phyloP scores from a whole-genome alignment of 2,888 invertebrate species.

The Alviniconcha strummeri region DNA sequence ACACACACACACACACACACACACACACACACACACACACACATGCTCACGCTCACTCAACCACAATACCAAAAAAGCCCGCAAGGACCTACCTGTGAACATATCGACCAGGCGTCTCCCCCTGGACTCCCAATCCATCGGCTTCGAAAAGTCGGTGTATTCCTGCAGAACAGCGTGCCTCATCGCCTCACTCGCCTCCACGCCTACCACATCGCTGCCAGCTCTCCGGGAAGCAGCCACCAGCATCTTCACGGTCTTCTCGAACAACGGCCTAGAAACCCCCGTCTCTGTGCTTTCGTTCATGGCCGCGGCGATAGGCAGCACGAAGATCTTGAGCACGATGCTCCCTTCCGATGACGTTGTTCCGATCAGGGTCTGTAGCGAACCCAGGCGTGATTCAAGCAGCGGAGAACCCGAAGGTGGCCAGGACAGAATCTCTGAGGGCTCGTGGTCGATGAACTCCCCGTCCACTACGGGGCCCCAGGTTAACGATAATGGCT shows the following conservation, averaged over 20 bases:
- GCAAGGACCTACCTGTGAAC: not conserved
- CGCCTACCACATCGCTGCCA: not conserved
- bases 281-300: not conserved
- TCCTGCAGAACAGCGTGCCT: slow-evolving; percentile 12
- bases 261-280: not conserved
- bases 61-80: not conserved
- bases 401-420: not conserved
- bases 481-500: not conserved
- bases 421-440: not conserved
- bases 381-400: not conserved
- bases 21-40: no score
- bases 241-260: slow-evolving; percentile 6
- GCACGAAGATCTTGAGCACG: not conserved
- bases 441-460: not conserved
- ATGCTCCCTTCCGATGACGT: slow-evolving; percentile 13
- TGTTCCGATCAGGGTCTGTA: not conserved
- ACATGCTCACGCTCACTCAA: no score
- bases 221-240: not conserved
- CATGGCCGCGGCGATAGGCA: slow-evolving; percentile 6
- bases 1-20: no score
- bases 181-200: not conserved
- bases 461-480: slow-evolving; percentile 2
- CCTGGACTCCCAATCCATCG: not conserved
- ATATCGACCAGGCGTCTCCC: not conserved
- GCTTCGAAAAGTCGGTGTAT: not conserved